Percentiles rank a stretch among this genome's conserved stretches.
phyloP scores from a whole-genome alignment of 2,888 invertebrate genomes.

The Rhodophaea formosa region DNA sequence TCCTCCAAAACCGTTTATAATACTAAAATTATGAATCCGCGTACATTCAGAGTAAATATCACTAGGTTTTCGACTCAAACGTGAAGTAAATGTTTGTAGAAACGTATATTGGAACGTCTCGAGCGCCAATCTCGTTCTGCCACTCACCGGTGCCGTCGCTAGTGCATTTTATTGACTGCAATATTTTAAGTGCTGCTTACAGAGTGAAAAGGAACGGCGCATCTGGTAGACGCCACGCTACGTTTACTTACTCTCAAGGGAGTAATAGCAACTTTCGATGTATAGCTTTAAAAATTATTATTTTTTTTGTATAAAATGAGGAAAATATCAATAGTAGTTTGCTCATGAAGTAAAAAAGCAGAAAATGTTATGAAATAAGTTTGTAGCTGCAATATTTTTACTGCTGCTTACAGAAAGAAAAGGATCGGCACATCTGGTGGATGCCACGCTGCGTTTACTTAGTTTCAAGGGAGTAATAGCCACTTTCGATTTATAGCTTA shows the following conservation, averaged over 20 bases:
- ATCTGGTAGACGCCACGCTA: background rate
- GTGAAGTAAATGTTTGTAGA: constrained; percentile 19
- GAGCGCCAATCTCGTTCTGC: constrained; percentile 6
- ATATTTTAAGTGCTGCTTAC: background rate
- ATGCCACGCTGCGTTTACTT: background rate
- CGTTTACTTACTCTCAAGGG: background rate
- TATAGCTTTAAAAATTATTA: too few species aligned
- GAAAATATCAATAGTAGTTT: too few species aligned
- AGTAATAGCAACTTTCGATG: background rate
- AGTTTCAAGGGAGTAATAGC: background rate
- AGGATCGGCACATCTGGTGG: background rate
- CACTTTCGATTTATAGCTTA: background rate
- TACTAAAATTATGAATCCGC: background rate
- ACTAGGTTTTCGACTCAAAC: constrained; percentile 5
- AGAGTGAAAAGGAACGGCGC: background rate
- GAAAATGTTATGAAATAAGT: too few species aligned
- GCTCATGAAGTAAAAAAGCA: too few species aligned
- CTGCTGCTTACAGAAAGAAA: background rate
- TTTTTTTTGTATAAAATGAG: too few species aligned
- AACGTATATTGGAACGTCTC: constrained; percentile 5
- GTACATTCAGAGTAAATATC: background rate
- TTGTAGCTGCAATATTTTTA: background rate
- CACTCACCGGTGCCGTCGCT: constrained; percentile 8
- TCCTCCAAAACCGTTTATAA: background rate
- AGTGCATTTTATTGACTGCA: constrained; percentile 11